Base-by-base conservation (phyloP, 2,888 invertebrate genomes). In the Shargacucullia verbasci region DNA sequence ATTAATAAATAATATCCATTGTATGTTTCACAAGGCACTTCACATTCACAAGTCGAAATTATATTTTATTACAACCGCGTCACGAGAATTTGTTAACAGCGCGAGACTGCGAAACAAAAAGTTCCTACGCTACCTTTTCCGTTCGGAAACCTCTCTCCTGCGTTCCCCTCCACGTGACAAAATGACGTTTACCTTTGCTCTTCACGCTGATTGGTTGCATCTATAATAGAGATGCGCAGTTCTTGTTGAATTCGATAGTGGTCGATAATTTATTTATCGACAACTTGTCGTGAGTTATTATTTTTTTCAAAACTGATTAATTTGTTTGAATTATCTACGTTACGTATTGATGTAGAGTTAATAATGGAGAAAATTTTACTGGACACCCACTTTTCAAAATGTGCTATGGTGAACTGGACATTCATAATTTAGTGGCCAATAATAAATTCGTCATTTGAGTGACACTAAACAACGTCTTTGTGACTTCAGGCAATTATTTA, bases 1-100 rank as follows among this genome's bases (percentile, higher is more conserved):
- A 76, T 83, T 84, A 91, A 73, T 80, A 83, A 79, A 78, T 79
- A 85, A 86, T 85, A 88, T 86, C 82, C 92, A 92, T 92, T 88
- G 86, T 91, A 83, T 83, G 82, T 80, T 84, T 81, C 87, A 86
- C 82, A 79, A 81, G 62, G 77, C 90, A 89, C 92, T 79, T 69
- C 87, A 89, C 87, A 87, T 82, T 82, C 89, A 89, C 91, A 80
- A 86, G 69, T 70, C 78, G 77, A 84, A 70, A 71, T 77, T 77
- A 73, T 68, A 67, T 56, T 73, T 69, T 70, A 59, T 40, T 61
- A 76, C 79, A 79, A 74, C 78, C 77, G 82, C 80, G 76, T 79
- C 81, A 82, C 82, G 67, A 81, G 70, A 79, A 76, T 81, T 82
- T 80, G 79, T 81, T 80, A 81, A 76, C 81, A 84, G 76, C 70